phyloP scores from a whole-genome alignment of 2,113 vertebrate species.

The Spheniscus mendiculus region DNA sequence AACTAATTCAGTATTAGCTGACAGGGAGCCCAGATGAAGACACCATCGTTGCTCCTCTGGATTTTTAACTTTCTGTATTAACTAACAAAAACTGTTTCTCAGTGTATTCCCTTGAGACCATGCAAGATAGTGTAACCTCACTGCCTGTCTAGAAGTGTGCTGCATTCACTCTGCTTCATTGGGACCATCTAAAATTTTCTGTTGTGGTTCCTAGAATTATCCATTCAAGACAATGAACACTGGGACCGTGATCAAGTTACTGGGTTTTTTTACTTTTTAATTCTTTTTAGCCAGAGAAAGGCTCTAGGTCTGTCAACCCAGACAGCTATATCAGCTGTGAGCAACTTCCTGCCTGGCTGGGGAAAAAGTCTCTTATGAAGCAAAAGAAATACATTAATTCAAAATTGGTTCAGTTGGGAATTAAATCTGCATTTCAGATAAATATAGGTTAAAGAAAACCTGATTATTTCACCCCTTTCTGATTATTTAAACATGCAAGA shows the following conservation, averaged over 20 bases:
- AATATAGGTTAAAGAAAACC: not conserved
- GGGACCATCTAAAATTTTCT: constrained; percentile 22
- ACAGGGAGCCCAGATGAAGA: not conserved
- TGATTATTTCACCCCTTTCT: not conserved
- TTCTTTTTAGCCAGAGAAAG: not conserved
- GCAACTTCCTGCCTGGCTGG: not conserved
- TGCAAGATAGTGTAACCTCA: not conserved
- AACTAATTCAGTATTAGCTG: not conserved
- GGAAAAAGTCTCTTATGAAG: not conserved
- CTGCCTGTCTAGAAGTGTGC: not conserved
- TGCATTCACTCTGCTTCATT: not conserved
- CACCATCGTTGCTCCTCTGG: not conserved
- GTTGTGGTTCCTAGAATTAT: not conserved
- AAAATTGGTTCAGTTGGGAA: not conserved
- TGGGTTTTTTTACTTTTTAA: not conserved
- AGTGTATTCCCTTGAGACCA: not conserved
- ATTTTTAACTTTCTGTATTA: not conserved
- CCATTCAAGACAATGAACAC: not conserved
- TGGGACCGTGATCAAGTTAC: constrained; percentile 22
- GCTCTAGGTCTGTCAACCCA: not conserved
- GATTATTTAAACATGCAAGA: not conserved
- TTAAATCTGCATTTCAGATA: constrained; percentile 1
- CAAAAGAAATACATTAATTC: not conserved
- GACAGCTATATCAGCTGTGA: not conserved
- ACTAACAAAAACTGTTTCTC: not conserved